These are phyloP conservation scores for Paraescarpia echinospica DNA, from an alignment of 1,140 invertebrate genomes.

Conservation along the genomic window DNA sequence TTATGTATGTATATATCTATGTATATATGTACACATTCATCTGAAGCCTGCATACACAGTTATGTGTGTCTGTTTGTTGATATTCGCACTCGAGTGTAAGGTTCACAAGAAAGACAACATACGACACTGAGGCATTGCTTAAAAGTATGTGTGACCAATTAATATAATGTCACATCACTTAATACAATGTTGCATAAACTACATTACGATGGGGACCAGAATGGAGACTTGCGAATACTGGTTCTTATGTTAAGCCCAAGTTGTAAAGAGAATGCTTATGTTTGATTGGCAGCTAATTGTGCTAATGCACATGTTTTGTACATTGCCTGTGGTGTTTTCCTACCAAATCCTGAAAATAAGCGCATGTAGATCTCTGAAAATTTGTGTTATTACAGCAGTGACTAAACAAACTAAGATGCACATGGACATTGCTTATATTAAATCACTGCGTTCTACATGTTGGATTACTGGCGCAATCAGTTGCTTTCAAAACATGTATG, in stretches of 20 bases:
- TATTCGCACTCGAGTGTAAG: neutral
- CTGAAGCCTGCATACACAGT: no score
- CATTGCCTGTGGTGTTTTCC: neutral
- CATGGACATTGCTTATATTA: neutral
- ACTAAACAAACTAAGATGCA: neutral
- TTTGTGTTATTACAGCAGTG: neutral
- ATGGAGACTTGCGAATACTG: neutral
- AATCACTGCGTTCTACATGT: neutral
- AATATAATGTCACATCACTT: neutral
- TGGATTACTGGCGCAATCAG: neutral
- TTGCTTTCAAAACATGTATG: neutral
- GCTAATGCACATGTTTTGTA: neutral
- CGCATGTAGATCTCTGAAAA: neutral
- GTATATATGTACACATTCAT: no score
- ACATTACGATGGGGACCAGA: neutral
- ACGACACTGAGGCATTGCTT: no score
- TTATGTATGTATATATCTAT: no score
- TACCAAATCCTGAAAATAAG: neutral
- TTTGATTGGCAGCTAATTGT: neutral
- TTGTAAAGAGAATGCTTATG: neutral
- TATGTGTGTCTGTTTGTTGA: no score
- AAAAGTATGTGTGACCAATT: neutral
- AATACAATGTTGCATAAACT: neutral
- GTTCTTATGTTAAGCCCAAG: neutral
- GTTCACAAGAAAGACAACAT: neutral